Base-by-base conservation (phyloP, 2,888 invertebrate genomes). In the Catocala fraxini region DNA sequence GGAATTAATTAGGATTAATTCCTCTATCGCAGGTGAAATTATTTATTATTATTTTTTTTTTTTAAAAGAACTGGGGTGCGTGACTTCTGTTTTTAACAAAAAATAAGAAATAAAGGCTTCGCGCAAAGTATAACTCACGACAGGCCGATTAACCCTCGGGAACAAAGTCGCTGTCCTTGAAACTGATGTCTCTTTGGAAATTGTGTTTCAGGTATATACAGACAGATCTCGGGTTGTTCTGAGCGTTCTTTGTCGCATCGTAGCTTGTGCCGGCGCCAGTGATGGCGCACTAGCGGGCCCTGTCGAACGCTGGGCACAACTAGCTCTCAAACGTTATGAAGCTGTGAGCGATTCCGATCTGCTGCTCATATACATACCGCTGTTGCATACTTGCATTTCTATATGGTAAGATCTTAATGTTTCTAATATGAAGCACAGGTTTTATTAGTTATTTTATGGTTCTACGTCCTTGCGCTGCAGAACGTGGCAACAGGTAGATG, bases 291-390 rank as follows among this genome's bases (percentile, higher is more conserved):
- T 96, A 0, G 95, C 96, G 35, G 95, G 94, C 0, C 94, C 95
- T 0, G 95, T 96, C 1, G 95, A 96, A 75, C 94, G 95, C 65
- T 97, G 96, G 96, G 96, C 96, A 0, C 95, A 95, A 64, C 88
- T 97, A 5, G 96, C 97, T 0, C 85, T 97, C n/a, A 95, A 95
- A 76, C 94, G 97, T 55, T 97, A 96, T 73, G 96, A 97, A 70
- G 96, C 95, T 2, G 95, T 97, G 69, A 96, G 96, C 79, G 97
- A 97, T 84, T 95, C 95, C 11, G 97, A 97, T 79, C 86, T 97
- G 46, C 86, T 97, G 56, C 93, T 95, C 49, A 93, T 97, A 43
- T 97, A 97, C 80, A 91, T 96, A 75, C 97, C 97, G 1, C 86
- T 97, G 51, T 75, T 97, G 60, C 95, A 96, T 75, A 94, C 96